Conservation (phyloP, 1,140 invertebrate species). For the Sinella curviseta region DNA sequence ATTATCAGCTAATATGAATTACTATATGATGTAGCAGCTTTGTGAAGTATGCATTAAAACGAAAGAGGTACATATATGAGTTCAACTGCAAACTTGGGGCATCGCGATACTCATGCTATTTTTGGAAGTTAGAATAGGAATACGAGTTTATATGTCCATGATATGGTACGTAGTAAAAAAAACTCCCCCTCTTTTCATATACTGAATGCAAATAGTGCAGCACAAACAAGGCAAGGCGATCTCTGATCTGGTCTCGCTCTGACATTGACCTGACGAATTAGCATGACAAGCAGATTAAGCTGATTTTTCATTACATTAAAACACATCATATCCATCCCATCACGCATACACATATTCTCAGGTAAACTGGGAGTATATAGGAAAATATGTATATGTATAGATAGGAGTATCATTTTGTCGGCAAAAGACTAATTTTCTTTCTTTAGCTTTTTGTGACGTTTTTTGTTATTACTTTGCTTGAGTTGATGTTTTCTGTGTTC, state of each 20-base stretch:
- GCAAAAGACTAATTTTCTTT: not conserved
- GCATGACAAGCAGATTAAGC: slow-evolving; percentile 12
- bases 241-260: too few relatives aligned
- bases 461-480: not conserved
- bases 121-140: not conserved
- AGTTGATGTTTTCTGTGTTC: too few relatives aligned
- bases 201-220: not conserved
- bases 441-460: not conserved
- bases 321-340: not conserved
- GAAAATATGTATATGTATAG: too few relatives aligned
- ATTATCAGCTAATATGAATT: too few relatives aligned
- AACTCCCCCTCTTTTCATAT: too few relatives aligned
- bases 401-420: too few relatives aligned
- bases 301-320: slow-evolving; percentile 15
- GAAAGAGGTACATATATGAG: too few relatives aligned
- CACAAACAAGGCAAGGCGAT: too few relatives aligned
- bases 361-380: too few relatives aligned
- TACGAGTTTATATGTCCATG: not conserved
- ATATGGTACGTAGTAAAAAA: not conserved
- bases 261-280: slow-evolving; percentile 7
- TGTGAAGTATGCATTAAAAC: too few relatives aligned
- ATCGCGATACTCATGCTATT: not conserved
- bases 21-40: too few relatives aligned
- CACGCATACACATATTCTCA: not conserved
- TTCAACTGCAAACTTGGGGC: not conserved